Percentiles rank a stretch among this genome's conserved stretches.
phyloP scores from a whole-genome alignment of 2,797 vertebrate genomes.

The Danionella dracula region DNA sequence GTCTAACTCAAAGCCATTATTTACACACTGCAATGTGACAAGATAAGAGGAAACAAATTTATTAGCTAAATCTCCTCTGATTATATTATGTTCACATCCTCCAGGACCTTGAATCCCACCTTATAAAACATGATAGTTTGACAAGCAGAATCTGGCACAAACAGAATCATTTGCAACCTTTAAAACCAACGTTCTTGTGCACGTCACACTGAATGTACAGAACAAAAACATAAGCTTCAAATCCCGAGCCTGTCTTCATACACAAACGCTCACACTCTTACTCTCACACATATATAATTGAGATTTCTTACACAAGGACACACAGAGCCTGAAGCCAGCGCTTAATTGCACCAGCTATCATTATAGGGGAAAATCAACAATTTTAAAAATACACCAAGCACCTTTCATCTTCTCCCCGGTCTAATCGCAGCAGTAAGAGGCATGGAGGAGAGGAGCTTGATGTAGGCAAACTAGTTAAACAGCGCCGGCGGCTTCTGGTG shows the following conservation, averaged over 20 bases:
- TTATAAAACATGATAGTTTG: slow-evolving; percentile 17
- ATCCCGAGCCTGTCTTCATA: slow-evolving; percentile 6
- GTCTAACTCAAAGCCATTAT: too few species aligned
- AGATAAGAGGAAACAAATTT: too few species aligned
- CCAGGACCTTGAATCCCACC: not conserved
- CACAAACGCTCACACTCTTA: slow-evolving; percentile 31
- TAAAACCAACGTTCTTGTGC: slow-evolving; percentile 15
- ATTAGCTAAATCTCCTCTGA: too few species aligned
- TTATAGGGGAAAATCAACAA: slow-evolving; percentile 76
- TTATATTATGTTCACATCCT: not conserved
- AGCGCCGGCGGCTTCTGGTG: slow-evolving; percentile 66
- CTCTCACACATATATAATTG: slow-evolving; percentile 64
- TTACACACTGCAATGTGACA: too few species aligned
- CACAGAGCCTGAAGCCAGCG: slow-evolving; percentile 66
- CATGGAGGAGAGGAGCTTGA: slow-evolving; percentile 66
- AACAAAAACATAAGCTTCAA: slow-evolving; percentile 18
- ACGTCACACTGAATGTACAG: slow-evolving; percentile 32
- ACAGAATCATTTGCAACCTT: slow-evolving; percentile 69
- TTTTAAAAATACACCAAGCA: slow-evolving; percentile 79
- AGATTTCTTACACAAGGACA: slow-evolving; percentile 74
- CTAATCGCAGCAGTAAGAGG: slow-evolving; percentile 72
- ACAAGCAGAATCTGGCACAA: slow-evolving; percentile 34
- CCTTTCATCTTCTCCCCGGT: slow-evolving; percentile 71
- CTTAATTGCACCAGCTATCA: slow-evolving; percentile 76
- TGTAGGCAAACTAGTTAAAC: slow-evolving; percentile 76